A percentile compares a stretch with the other conserved stretches of the same genome.
These are phyloP conservation scores for Agonopterix arenella DNA, from an alignment of 2,888 invertebrate species.

Conservation along the genomic window DNA sequence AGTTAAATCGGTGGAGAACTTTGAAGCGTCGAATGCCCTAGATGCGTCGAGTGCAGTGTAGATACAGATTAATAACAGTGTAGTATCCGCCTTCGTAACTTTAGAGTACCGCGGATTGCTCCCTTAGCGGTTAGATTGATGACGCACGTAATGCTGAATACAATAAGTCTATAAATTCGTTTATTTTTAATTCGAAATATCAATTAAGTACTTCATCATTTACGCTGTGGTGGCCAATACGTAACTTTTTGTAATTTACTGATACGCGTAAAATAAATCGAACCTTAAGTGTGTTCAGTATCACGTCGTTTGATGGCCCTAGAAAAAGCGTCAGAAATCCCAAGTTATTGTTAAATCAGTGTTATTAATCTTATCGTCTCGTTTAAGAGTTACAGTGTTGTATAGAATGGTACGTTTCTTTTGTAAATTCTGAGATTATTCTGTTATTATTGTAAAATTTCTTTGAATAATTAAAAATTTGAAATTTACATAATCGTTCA, in stretches of 20 bases:
- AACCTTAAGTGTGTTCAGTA: constrained; percentile 47
- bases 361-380: constrained; percentile 73
- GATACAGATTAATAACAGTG: constrained; percentile 40
- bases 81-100: constrained; percentile 67
- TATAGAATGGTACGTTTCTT: constrained; percentile 72
- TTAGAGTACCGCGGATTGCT: constrained; percentile 64
- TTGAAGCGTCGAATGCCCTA: no score
- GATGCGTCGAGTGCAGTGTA: constrained; percentile 23
- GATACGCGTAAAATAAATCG: no score
- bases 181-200: no score
- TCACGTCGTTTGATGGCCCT: constrained; percentile 55
- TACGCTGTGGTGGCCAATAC: no score
- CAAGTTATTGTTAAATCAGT: constrained; percentile 73
- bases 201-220: no score
- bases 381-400: constrained; percentile 75
- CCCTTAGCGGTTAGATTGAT: constrained; percentile 65
- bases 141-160: constrained; percentile 47
- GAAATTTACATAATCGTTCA: constrained; percentile 74
- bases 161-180: constrained; percentile 17
- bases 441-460: constrained; percentile 73
- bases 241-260: no score
- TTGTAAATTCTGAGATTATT: constrained; percentile 72
- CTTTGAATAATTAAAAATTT: constrained; percentile 73
- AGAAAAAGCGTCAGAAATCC: constrained; percentile 62
- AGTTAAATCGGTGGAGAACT: no score